Evolutionary conservation across 2,113 vertebrate genomes (phyloP).

Genomic region (Brachionichthys hirsutus): DNA sequence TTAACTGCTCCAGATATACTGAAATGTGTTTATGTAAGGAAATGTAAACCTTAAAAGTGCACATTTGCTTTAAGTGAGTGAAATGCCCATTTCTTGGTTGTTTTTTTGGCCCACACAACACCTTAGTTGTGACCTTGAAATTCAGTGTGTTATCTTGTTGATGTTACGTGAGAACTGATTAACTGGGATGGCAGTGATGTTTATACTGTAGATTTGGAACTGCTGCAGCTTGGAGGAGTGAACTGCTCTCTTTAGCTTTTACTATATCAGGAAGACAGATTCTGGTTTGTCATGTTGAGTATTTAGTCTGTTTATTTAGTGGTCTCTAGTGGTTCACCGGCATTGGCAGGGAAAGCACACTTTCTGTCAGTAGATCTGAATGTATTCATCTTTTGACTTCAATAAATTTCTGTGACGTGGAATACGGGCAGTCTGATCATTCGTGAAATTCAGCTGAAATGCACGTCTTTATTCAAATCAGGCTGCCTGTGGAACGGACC

Average conservation of each 20-base stretch:
- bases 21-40: neutral
- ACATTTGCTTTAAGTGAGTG: constrained; percentile 39
- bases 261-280: constrained; percentile 53
- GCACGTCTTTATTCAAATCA: neutral
- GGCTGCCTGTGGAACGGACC: too few relatives aligned
- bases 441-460: neutral
- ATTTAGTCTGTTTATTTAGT: constrained; percentile 70
- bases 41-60: constrained; percentile 20
- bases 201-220: constrained; percentile 75
- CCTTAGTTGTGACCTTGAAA: constrained; percentile 61
- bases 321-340: constrained; percentile 61
- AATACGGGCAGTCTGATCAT: constrained; percentile 23
- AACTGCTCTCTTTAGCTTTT: constrained; percentile 66
- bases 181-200: constrained; percentile 75
- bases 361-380: constrained; percentile 76
- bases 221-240: constrained; percentile 69
- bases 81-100: constrained; percentile 30
- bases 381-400: constrained; percentile 80
- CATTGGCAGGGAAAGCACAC: constrained; percentile 60
- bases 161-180: constrained; percentile 63
- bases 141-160: constrained; percentile 53
- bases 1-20: constrained; percentile 53
- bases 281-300: constrained; percentile 69
- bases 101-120: constrained; percentile 18
- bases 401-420: constrained; percentile 76